These are phyloP conservation scores for Pipistrellus kuhlii DNA, from an alignment of 2,797 vertebrate species.

Conservation along the genomic window DNA sequence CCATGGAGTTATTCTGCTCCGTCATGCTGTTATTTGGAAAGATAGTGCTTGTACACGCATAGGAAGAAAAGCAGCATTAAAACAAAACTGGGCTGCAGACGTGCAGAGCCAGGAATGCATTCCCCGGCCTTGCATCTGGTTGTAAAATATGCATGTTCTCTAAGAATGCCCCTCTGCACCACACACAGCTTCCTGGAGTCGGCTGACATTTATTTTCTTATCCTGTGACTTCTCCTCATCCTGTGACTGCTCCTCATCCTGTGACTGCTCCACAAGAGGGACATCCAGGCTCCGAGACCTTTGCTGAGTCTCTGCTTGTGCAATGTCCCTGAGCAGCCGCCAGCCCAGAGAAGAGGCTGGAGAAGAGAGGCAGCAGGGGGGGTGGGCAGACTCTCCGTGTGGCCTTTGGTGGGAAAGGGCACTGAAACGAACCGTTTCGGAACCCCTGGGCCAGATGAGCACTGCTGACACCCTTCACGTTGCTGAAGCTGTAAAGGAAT, in stretches of 20 bases:
- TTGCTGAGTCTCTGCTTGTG: neutral
- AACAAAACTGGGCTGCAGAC: neutral
- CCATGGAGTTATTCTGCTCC: neutral
- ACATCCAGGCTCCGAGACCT: neutral
- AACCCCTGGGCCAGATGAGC: accelerated
- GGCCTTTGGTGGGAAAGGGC: neutral
- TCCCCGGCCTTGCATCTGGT: neutral
- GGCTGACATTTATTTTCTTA: neutral
- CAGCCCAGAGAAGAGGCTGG: neutral
- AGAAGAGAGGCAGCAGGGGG: accelerated
- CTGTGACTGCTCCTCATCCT: no score
- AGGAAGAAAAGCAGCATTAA: neutral
- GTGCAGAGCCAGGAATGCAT: neutral
- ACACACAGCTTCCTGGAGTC: neutral
- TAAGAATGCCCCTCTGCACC: neutral
- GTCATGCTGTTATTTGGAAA: neutral
- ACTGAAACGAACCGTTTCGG: neutral
- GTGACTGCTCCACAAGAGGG: neutral
- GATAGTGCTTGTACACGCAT: neutral
- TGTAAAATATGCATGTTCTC: neutral
- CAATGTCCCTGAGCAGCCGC: neutral
- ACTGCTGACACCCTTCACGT: neutral
- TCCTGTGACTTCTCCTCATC: neutral
- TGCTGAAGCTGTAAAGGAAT: neutral
- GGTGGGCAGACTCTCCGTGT: neutral